phyloP scores from a whole-genome alignment of 2,113 vertebrate genomes.

The Halichoeres trimaculatus region DNA sequence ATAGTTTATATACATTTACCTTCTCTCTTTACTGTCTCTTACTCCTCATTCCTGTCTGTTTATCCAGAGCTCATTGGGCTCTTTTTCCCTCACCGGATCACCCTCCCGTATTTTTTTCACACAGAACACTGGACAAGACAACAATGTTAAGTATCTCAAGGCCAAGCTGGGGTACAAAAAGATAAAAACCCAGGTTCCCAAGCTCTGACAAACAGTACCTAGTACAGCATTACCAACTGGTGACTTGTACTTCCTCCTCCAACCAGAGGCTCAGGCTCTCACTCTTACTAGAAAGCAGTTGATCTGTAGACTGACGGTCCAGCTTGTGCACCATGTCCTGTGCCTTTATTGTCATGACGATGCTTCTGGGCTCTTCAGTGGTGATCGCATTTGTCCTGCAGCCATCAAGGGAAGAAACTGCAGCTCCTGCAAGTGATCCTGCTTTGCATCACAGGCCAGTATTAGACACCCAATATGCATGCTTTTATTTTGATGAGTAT shows the following conservation, averaged over 20 bases:
- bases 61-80: conserved; percentile 6
- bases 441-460: conserved; percentile 67
- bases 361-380: conserved; percentile 65
- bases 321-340: conserved; percentile 61
- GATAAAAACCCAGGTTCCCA: conserved; percentile 85
- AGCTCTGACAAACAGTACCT: conserved; percentile 67
- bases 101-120: conserved; percentile 69
- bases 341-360: conserved; percentile 13
- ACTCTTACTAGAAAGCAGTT: neutral
- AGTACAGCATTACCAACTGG: conserved; percentile 51
- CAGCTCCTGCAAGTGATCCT: conserved; percentile 1
- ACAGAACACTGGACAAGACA: conserved; percentile 70
- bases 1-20: neutral
- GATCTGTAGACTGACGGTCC: neutral
- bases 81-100: conserved; percentile 26
- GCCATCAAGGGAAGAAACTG: conserved; percentile 46
- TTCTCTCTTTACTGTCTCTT: neutral
- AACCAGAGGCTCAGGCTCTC: neutral
- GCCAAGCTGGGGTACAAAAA: conserved; percentile 67
- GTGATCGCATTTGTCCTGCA: conserved; percentile 69
- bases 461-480: too few relatives aligned
- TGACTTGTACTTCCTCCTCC: conserved; percentile 43
- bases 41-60: conserved; percentile 13
- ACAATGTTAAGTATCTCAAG: conserved; percentile 85
- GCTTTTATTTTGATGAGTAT: neutral